Percentiles rank a stretch among this genome's conserved stretches.
phyloP scores from a whole-genome alignment of 2,797 vertebrate species.

The Coccyzus lansbergi region DNA sequence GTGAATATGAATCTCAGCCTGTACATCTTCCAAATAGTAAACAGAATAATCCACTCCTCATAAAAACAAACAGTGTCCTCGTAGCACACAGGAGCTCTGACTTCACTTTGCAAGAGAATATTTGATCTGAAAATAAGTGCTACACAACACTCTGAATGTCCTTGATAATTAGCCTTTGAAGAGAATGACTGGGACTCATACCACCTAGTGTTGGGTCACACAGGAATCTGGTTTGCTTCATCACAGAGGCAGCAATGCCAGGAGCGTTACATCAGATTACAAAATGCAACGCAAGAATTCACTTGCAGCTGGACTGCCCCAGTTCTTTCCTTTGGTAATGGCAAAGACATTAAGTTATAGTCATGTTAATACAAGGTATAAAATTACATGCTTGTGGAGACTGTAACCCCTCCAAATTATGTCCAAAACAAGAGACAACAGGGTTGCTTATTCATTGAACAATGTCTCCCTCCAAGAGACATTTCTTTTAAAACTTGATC shows the following conservation, averaged over 20 bases:
- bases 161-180: background rate
- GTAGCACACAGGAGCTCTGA: background rate
- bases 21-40: background rate
- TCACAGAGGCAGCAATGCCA: background rate
- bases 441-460: background rate
- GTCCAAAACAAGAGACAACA: background rate
- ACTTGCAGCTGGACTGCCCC: fast-evolving
- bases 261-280: too few species aligned
- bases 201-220: fast-evolving
- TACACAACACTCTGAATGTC: background rate
- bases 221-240: background rate
- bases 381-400: background rate
- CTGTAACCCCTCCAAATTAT: background rate
- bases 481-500: background rate
- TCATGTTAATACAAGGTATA: background rate
- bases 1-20: background rate
- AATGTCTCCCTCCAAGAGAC: fast-evolving
- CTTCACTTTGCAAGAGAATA: background rate
- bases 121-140: background rate
- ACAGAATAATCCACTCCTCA: background rate
- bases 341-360: background rate
- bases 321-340: background rate
- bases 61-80: background rate
- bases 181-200: background rate
- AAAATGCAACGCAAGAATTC: background rate